Evolutionary conservation across 1,140 invertebrate species (phyloP), one percentile per base, ranked within the genome.

Genomic region (Meteorus sp.): DNA sequence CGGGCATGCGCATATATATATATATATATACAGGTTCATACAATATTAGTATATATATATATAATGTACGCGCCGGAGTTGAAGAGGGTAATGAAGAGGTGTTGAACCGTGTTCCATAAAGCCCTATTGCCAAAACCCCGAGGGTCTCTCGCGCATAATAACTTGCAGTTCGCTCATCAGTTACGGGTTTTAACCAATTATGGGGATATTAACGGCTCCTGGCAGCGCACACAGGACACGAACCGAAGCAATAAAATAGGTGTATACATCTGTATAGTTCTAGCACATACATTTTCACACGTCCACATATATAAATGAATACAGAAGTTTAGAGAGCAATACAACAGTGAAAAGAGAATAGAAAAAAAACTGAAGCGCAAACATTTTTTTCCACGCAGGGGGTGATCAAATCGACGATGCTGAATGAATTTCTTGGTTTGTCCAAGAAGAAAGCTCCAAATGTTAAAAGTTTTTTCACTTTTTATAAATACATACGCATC

Each of bases 171-270:
- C 72, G 69, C 70, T 78, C 70, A 75, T 79, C 74, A 75, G 71
- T 79, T 73, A 79, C 77, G 76, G 77, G 77, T 78, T 78, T 80
- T 79, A 80, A 74, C 71, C 76, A 79, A 80, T 80, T 72, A 76
- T 57, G 41, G 22, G 29, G 53, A 53, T 65, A 65, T 65, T 56
- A 62, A 64, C 55, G 27, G 35, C 51, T 59, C 25, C 29, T 33
- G 29, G 29, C 6, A 6, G 35, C n/a, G 35, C 35, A n/a, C 13
- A 13, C 35, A 39, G 35, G 35, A 39, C 35, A 41, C 22, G 35
- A 33, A 52, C 20, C 15, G 23, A 17, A n/a, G 27, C 51, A 22
- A 23, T 35, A 23, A 43, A 22, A 39, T 35, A 39, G 52, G 20
- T 54, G 37, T 29, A 27, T 54, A 27, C 39, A 15, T 41, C n/a